These are phyloP conservation scores for Labeo rohita DNA, from an alignment of 2,113 vertebrate species.

Conservation along the genomic window DNA sequence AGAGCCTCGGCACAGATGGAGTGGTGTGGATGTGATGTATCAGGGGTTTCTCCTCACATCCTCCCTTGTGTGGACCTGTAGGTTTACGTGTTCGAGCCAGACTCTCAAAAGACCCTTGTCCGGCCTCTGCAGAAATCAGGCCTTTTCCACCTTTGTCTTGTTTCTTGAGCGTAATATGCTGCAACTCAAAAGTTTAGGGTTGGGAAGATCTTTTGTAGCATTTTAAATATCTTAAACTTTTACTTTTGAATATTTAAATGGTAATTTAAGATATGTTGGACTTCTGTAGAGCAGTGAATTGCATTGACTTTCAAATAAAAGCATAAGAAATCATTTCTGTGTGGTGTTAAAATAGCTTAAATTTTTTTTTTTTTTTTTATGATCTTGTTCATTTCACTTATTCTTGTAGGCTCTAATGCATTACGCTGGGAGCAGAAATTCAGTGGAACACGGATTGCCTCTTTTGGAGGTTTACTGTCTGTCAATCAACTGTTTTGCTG, in stretches of 20 bases:
- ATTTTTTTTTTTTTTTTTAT: not conserved
- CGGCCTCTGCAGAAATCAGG: not conserved
- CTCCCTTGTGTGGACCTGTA: conserved; percentile 31
- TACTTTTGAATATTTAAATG: not conserved
- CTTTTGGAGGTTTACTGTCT: conserved; percentile 95
- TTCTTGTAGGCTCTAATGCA: conserved; percentile 86
- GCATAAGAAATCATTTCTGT: not conserved
- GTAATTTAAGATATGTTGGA: no score
- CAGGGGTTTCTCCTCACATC: not conserved
- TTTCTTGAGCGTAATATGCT: not conserved
- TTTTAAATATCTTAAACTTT: not conserved
- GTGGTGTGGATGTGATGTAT: conserved; percentile 20
- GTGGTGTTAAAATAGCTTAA: not conserved
- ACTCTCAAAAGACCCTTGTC: not conserved
- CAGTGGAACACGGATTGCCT: conserved; percentile 89
- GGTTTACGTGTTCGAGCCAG: not conserved
- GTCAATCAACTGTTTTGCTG: conserved; percentile 94
- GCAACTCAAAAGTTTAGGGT: not conserved
- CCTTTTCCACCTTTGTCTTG: not conserved
- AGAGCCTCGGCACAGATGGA: conserved; percentile 42
- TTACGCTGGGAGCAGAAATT: conserved; percentile 91
- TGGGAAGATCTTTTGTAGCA: not conserved
- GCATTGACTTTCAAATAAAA: not conserved
- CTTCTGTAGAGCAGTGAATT: no score
- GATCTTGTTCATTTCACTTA: conserved; percentile 60